phyloP scores from a whole-genome alignment of 30 jellyfish, hydroid and myxozoan species.

The Pelagia noctiluca region DNA sequence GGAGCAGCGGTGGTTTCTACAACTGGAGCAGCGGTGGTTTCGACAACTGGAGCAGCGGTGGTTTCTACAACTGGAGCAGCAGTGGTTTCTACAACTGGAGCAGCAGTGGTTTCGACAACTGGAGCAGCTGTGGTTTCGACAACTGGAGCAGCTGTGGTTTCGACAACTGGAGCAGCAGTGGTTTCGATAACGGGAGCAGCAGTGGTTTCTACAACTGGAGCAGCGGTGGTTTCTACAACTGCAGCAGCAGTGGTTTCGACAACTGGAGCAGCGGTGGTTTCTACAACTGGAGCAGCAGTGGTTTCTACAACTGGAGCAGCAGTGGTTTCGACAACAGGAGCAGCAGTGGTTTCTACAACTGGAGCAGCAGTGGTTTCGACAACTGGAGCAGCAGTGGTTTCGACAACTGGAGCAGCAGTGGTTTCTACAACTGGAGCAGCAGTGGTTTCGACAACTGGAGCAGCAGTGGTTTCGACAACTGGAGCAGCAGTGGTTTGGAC shows the following conservation, averaged over 20 bases:
- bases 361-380: slow-evolving; percentile 37
- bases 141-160: slow-evolving; percentile 45
- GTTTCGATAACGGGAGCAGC: slow-evolving; percentile 13
- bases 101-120: slow-evolving; percentile 22
- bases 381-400: slow-evolving; percentile 44
- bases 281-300: slow-evolving; percentile 54
- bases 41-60: slow-evolving; percentile 47
- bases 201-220: slow-evolving; percentile 28
- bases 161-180: slow-evolving; percentile 47
- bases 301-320: slow-evolving; percentile 50
- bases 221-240: slow-evolving; percentile 20
- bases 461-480: slow-evolving; percentile 33
- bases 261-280: slow-evolving; percentile 63
- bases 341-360: slow-evolving; percentile 28
- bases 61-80: slow-evolving; percentile 34
- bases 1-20: slow-evolving; percentile 28
- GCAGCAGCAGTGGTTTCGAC: slow-evolving; percentile 34
- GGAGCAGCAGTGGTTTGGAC: slow-evolving; percentile 62
- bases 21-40: slow-evolving; percentile 37
- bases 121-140: slow-evolving; percentile 15
- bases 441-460: slow-evolving; percentile 58
- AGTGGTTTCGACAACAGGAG: slow-evolving; percentile 41
- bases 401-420: slow-evolving; percentile 28
- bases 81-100: slow-evolving; percentile 10
- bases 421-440: slow-evolving; percentile 30